Conservation (phyloP, 1,140 invertebrate genomes). For the Homarus americanus region DNA sequence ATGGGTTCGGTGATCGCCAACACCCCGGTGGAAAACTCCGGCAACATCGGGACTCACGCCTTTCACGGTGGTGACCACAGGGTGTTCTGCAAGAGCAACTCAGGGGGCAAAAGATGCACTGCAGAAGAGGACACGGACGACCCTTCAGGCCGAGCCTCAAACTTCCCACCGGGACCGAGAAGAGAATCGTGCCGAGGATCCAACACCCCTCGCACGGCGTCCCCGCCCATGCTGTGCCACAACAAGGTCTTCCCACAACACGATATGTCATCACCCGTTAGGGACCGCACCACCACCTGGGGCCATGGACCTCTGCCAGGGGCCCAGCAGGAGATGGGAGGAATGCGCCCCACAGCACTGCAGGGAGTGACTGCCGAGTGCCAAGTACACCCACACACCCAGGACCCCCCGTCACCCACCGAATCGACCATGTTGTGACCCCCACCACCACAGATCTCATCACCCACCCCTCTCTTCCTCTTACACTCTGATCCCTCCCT, state of each 20-base stretch:
- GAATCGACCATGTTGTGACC: conserved; percentile 70
- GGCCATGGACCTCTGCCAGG: conserved; percentile 15
- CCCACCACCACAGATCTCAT: conserved; percentile 28
- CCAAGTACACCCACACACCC: conserved; percentile 39
- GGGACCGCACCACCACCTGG: conserved; percentile 9
- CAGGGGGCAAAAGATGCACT: conserved; percentile 6
- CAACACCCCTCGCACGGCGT: conserved; percentile 11
- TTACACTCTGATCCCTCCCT: neutral
- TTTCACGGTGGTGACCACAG: neutral
- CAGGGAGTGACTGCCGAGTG: conserved; percentile 36
- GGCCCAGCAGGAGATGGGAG: conserved; percentile 12
- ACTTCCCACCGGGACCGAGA: conserved; percentile 21
- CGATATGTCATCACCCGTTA: neutral
- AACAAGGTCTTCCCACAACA: conserved; percentile 65
- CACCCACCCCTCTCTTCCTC: neutral
- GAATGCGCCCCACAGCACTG: conserved; percentile 2
- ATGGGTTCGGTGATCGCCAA: neutral
- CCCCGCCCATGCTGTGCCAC: conserved; percentile 52
- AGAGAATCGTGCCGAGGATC: conserved; percentile 13
- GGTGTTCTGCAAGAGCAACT: conserved; percentile 11
- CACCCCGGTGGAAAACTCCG: neutral
- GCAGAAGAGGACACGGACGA: conserved; percentile 18
- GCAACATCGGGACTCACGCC: conserved; percentile 1
- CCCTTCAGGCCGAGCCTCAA: neutral
- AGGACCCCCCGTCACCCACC: conserved; percentile 60